Percentiles rank a stretch among this genome's conserved stretches.
Conservation (phyloP, 2,113 vertebrate species). For the Litocranius walleri region DNA sequence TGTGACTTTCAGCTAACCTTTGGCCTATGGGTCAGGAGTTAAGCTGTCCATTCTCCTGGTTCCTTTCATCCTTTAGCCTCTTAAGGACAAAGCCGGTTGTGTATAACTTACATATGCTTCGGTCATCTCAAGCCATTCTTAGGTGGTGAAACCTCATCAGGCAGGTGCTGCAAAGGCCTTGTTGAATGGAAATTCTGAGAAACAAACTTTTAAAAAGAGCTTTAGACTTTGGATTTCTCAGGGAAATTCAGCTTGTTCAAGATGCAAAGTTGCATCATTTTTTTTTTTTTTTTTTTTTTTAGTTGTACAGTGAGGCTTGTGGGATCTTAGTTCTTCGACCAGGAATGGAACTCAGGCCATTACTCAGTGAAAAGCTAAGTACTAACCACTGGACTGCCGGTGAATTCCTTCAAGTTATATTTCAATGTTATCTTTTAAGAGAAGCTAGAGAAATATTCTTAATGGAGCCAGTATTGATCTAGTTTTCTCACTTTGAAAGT, state of each 20-base stretch:
- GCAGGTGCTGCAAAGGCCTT: neutral
- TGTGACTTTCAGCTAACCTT: conserved; percentile 84
- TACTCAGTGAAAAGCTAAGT: neutral
- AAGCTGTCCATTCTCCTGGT: conserved; percentile 85
- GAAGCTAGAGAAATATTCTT: neutral
- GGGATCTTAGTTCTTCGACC: neutral
- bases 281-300: neutral
- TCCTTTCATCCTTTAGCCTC: conserved; percentile 73
- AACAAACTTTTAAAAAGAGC: neutral
- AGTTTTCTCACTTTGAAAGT: conserved; percentile 3
- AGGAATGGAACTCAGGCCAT: neutral
- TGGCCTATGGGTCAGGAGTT: conserved; percentile 89
- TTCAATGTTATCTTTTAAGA: neutral
- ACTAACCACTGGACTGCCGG: neutral
- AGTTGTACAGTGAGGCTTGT: neutral
- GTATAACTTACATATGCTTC: conserved; percentile 48
- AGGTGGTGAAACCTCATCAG: neutral
- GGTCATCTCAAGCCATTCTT: conserved; percentile 59
- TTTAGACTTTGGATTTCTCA: neutral
- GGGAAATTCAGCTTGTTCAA: neutral
- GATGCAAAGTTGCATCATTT: neutral
- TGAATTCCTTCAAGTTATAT: neutral
- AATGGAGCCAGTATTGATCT: neutral
- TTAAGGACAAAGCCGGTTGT: conserved; percentile 73
- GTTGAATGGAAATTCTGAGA: neutral